Evolutionary conservation across 2,888 invertebrate species (phyloP).

Genomic region (Caenorhabditis zanzibari): DNA sequence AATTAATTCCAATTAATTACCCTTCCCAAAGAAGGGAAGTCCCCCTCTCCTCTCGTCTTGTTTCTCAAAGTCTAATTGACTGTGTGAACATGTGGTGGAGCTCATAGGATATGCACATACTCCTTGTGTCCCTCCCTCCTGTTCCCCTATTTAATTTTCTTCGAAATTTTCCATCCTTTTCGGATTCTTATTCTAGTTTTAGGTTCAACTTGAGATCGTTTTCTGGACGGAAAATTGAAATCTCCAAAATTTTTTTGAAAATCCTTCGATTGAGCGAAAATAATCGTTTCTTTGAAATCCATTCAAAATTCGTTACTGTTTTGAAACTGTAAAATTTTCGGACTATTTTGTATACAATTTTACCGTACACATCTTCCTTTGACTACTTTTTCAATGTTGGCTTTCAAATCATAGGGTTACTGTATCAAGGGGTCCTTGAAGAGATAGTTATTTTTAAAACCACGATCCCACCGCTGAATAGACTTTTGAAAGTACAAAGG

Average conservation of each 20-base stretch:
- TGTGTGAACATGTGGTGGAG: constrained; percentile 46
- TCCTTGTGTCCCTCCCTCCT: not conserved
- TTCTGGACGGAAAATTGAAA: too few relatives aligned
- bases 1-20: constrained; percentile 16
- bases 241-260: too few relatives aligned
- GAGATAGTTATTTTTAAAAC: too few relatives aligned
- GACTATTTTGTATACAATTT: not conserved
- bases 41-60: not conserved
- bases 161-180: too few relatives aligned
- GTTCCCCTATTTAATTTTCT: not conserved
- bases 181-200: not conserved
- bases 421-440: too few relatives aligned
- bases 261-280: too few relatives aligned
- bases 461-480: too few relatives aligned
- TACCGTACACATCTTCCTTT: too few relatives aligned
- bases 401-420: too few relatives aligned
- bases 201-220: too few relatives aligned
- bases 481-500: too few relatives aligned
- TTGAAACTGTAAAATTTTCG: not conserved
- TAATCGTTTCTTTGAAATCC: not conserved
- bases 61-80: constrained; percentile 11
- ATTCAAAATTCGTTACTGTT: not conserved
- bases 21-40: not conserved
- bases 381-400: too few relatives aligned
- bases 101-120: constrained; percentile 36